Evolutionary conservation across 37 sponge, comb jelly and placozoan genomes (phyloP), one percentile per base, ranked within the genome.

Genomic region (Petrosia ficiformis): DNA sequence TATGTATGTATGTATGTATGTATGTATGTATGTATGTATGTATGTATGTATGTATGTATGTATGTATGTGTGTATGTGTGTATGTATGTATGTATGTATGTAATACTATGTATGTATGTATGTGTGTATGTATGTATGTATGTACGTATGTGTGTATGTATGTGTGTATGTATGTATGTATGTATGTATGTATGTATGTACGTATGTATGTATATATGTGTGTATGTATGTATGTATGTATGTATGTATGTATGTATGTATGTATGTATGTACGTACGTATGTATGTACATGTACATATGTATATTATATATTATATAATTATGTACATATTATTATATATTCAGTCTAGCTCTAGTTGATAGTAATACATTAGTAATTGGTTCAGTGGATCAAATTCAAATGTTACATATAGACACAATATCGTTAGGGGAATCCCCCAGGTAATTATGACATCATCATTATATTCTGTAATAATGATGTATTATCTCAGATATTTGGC

Each of bases 311-410:
- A 6, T 5, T 16, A 11, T 74, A 8, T n/a, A 22, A 26, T 41
- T 4, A 22, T 80, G 72, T 77, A 4, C 26, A n/a, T 10, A 11
- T 64, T 19, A 30, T 25, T 10, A 30, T 73, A 26, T 61, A 61
- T 64, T 22, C 44, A 90, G 93, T 42, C 71, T 97, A 34, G 94
- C 91, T 30, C 77, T 97, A 29, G 92, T 88, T 2, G 84, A 85
- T 65, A 82, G 82, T 32, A 71, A 67, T 48, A 74, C 87, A 30
- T 77, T 97, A 29, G 71, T 59, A 16, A 88, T 97, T 68, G 98
- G 98, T 14, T 94, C 84, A 63, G 85, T 97, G 43, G 98, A 94
- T 57, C 85, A 92, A 32, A 91, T 94, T 35, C 95, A 97, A 70
- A 97, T 90, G 83, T 83, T 97, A 8, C 98, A 97, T 78, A 92